phyloP scores from a whole-genome alignment of 2,888 invertebrate genomes.

The Cylindroiulus punctatus region DNA sequence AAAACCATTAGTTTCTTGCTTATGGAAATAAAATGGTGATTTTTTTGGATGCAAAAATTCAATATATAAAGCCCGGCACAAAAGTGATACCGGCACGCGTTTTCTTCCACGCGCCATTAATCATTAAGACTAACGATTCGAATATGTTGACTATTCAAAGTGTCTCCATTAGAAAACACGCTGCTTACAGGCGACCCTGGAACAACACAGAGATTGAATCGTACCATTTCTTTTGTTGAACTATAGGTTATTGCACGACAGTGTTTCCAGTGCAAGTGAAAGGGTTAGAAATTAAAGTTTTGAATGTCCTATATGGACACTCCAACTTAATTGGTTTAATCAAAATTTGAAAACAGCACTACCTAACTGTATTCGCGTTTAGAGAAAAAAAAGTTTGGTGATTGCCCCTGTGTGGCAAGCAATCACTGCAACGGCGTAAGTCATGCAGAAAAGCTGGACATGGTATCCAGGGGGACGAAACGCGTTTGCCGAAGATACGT shows the following conservation, averaged over 20 bases:
- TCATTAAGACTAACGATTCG: constrained; percentile 38
- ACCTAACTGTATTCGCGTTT: too few relatives aligned
- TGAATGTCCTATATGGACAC: too few relatives aligned
- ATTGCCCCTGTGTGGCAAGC: background rate
- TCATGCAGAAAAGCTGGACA: background rate
- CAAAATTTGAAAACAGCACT: too few relatives aligned
- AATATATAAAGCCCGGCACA: background rate
- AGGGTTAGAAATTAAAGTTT: too few relatives aligned
- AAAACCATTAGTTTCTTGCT: constrained; percentile 19
- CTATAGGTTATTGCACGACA: too few relatives aligned
- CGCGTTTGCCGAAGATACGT: background rate
- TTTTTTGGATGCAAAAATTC: constrained; percentile 8
- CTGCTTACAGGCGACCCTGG: background rate
- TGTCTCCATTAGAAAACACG: background rate
- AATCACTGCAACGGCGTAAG: background rate
- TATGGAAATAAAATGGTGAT: constrained; percentile 36
- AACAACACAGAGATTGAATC: background rate
- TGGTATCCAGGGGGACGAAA: background rate
- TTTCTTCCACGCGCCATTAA: background rate
- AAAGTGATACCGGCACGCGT: constrained; percentile 10
- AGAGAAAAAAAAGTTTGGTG: too few relatives aligned
- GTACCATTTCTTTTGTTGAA: background rate
- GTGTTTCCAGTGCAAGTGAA: too few relatives aligned
- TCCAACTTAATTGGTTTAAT: too few relatives aligned
- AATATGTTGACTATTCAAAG: background rate